These are phyloP conservation scores for Echinarachnius parma DNA, from an alignment of 53 echinoderm and acorn worm genomes.

Conservation along the genomic window DNA sequence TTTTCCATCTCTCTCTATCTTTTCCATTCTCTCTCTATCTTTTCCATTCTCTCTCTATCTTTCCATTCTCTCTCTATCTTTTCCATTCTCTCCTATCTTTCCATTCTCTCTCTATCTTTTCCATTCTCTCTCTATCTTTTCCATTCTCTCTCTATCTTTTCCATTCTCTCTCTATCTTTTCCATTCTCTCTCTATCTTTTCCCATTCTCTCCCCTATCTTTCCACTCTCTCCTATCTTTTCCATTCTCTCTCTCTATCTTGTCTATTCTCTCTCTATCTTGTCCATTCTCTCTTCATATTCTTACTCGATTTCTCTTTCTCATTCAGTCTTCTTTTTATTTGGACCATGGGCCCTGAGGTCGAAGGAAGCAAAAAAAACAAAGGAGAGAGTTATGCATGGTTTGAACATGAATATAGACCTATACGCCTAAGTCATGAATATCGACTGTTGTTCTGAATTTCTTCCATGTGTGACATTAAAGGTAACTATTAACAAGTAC, in stretches of 20 bases:
- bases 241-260: neutral
- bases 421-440: no score
- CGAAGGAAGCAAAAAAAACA: no score
- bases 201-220: neutral
- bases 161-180: neutral
- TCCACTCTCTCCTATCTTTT: neutral
- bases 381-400: no score
- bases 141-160: neutral
- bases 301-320: neutral
- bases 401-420: no score
- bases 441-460: no score
- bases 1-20: neutral
- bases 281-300: neutral
- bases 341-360: no score
- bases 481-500: no score
- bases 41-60: no score
- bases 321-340: neutral
- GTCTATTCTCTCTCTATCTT: neutral
- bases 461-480: no score
- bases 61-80: no score
- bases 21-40: neutral
- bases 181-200: neutral
- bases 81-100: neutral
- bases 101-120: neutral
- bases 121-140: neutral